Percentiles rank a stretch among this genome's conserved stretches.
Conservation (phyloP, 2,113 vertebrate species). For the Dasyurus viverrinus region DNA sequence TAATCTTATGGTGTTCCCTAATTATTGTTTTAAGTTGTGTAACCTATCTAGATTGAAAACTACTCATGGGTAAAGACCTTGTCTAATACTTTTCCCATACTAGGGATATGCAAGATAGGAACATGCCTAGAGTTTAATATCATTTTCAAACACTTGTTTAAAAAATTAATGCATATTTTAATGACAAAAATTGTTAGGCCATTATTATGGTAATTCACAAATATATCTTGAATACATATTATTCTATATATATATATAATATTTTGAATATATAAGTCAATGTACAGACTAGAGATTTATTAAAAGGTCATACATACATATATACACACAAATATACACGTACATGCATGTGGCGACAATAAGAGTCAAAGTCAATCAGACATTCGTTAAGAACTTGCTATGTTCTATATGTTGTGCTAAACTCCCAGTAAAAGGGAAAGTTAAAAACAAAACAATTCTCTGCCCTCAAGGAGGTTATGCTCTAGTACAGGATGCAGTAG, state of each 20-base stretch:
- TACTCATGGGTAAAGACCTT: background rate
- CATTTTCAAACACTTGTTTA: background rate
- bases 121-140: background rate
- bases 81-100: background rate
- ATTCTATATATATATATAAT: too few species aligned
- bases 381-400: background rate
- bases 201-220: background rate
- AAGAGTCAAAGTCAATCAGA: background rate
- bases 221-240: background rate
- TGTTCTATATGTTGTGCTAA: background rate
- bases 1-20: background rate
- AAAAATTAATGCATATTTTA: background rate
- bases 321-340: too few species aligned
- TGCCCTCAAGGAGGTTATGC: background rate
- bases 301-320: background rate
- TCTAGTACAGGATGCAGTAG: background rate
- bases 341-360: background rate
- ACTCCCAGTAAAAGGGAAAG: background rate
- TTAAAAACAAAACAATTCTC: background rate
- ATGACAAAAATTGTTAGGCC: background rate
- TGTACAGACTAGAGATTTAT: background rate
- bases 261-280: background rate
- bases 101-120: background rate
- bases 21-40: background rate
- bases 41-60: background rate